Percentiles rank a stretch among this genome's conserved stretches.
Evolutionary conservation across 2,113 vertebrate species (phyloP).

Genomic region (Ceyx cyanopectus): DNA sequence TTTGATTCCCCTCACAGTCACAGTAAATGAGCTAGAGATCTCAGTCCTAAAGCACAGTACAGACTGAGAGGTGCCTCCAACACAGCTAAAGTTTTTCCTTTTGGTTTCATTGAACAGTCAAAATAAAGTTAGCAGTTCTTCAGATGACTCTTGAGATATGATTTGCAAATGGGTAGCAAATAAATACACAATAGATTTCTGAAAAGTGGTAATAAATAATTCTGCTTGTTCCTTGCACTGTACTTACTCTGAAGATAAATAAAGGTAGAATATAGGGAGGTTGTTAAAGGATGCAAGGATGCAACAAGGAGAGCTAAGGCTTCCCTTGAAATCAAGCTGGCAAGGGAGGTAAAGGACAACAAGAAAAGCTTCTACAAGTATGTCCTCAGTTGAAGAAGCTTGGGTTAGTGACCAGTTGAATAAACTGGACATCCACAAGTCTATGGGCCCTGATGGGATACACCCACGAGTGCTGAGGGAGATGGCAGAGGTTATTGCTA

Average conservation of each 20-base stretch:
- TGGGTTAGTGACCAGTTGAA: no score
- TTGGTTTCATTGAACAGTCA: background rate
- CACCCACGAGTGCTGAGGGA: no score
- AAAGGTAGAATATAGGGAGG: background rate
- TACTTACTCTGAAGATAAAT: background rate
- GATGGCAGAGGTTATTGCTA: no score
- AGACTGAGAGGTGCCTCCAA: background rate
- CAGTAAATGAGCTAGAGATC: background rate
- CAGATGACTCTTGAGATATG: background rate
- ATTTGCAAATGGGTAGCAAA: background rate
- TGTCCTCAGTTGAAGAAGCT: no score
- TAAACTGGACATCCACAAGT: no score
- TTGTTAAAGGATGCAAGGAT: no score
- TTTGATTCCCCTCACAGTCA: background rate
- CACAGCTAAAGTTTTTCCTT: background rate
- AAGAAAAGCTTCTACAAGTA: no score
- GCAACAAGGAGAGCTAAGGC: no score
- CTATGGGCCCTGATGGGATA: no score
- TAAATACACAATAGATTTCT: constrained; percentile 28
- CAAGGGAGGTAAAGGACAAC: no score
- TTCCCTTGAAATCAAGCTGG: no score
- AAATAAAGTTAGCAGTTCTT: background rate
- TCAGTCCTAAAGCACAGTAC: background rate
- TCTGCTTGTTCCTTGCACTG: background rate
- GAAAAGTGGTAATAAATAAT: background rate